Evolutionary conservation across 2,113 vertebrate genomes (phyloP), one percentile per base, ranked within the genome.

Genomic region (Hymenochirus boettgeri): DNA sequence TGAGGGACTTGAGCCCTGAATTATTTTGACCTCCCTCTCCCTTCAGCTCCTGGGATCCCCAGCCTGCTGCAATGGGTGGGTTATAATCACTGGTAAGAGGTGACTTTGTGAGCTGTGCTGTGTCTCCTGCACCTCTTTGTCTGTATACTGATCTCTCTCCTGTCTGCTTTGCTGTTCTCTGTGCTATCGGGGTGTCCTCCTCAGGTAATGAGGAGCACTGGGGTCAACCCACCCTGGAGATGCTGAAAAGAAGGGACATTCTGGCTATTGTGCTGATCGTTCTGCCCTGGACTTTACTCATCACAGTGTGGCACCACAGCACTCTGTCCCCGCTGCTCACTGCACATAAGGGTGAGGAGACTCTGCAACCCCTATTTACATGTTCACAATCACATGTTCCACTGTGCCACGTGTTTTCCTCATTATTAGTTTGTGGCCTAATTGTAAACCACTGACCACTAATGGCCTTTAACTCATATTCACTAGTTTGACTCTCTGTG

Each of bases 161-260:
- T 66, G 55, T 83, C 74, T 86, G 76, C 83, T 82, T 79, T 78
- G 81, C 82, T 70, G 55, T 85, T 72, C 72, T 79, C 58, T 71
- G 18, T 51, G 8, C 56, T 70, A 74, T 85, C 82, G 70, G 84
- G 84, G 85, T 84, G 73, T 85, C 54, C 21, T 76, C 77, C 76
- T 74, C 88, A 98, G 94, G 94, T 96, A 93, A 98, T 93, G 93
- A 93, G 86, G 89, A 95, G 90, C 90, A 90, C 87, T 86, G 91
- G 89, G 89, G 85, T 87, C 92, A 94, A 84, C 89, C 91, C 92
- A 86, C 87, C 89, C 91, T 94, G 93, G 95, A 99, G 93, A 99
- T 99, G 96, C 93, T 93, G 92, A 99, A 97, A 83, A 93, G 96
- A 94, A 94, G 96, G 88, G 95, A 97, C 89, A 92, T 98, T 90